Evolutionary conservation across 2,113 vertebrate genomes (phyloP).

Genomic region (Catharus fuscescens): DNA sequence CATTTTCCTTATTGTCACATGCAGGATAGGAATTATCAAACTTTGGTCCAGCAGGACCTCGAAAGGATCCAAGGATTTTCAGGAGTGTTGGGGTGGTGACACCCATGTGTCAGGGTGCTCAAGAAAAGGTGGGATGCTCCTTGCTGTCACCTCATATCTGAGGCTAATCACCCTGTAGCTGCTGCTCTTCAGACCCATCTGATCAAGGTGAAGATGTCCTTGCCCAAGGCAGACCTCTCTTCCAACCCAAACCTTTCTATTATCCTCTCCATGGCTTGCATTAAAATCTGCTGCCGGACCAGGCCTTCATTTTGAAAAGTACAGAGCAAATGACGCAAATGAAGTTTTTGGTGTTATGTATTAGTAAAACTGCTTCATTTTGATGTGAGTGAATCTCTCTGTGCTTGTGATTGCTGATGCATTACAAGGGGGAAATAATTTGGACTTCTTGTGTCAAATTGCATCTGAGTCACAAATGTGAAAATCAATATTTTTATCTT

Average conservation of each 20-base stretch:
- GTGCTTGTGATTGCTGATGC: not conserved
- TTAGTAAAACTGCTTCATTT: not conserved
- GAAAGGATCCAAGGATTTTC: not conserved
- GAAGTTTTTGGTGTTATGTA: not conserved
- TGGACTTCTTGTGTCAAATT: not conserved
- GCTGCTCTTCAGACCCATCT: not conserved
- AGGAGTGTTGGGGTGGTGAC: not conserved
- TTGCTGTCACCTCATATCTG: accelerated
- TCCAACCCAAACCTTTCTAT: not conserved
- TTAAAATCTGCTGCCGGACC: not conserved
- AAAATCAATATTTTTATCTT: constrained; percentile 40
- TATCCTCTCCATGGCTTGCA: not conserved
- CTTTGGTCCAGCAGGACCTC: not conserved
- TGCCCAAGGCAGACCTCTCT: not conserved
- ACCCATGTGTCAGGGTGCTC: accelerated
- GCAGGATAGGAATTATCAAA: not conserved
- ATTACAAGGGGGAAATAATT: not conserved
- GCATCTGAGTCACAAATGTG: not conserved
- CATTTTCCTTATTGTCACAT: not conserved
- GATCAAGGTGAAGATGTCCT: accelerated
- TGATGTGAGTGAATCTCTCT: not conserved
- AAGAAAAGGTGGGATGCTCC: not conserved
- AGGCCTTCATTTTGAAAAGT: not conserved
- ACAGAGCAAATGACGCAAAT: not conserved
- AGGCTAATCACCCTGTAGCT: not conserved